Evolutionary conservation across 2,797 vertebrate genomes (phyloP).

Genomic region (Rhynchonycteris naso): DNA sequence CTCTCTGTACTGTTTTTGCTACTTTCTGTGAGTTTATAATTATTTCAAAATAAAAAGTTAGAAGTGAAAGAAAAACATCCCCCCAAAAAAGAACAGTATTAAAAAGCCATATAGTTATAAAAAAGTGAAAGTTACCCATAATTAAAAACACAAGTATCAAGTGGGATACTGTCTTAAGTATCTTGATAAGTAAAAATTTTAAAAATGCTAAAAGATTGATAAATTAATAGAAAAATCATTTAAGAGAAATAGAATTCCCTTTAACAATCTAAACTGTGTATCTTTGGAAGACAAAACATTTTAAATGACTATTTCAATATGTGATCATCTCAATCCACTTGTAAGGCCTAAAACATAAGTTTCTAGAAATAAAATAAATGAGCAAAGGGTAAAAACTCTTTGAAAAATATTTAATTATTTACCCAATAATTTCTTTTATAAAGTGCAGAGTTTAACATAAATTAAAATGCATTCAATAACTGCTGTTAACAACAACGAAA

Average conservation of each 20-base stretch:
- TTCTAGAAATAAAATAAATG: slow-evolving; percentile 22
- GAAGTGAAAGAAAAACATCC: slow-evolving; percentile 29
- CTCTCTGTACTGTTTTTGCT: slow-evolving; percentile 1
- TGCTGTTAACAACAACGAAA: slow-evolving; percentile 19
- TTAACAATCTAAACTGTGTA: neutral
- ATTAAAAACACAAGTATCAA: slow-evolving; percentile 8
- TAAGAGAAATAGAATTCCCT: slow-evolving; percentile 12
- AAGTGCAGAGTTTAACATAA: slow-evolving; percentile 34
- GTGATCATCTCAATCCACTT: neutral
- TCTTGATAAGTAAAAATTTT: neutral
- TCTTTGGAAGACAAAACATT: slow-evolving; percentile 34
- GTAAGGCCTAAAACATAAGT: slow-evolving; percentile 1
- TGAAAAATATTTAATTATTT: slow-evolving; percentile 46
- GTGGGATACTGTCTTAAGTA: slow-evolving; percentile 4
- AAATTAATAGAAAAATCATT: slow-evolving; percentile 13
- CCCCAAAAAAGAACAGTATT: too few relatives aligned
- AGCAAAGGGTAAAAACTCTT: slow-evolving; percentile 46
- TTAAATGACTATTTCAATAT: slow-evolving; percentile 46
- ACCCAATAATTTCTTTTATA: slow-evolving; percentile 26
- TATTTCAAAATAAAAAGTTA: slow-evolving; percentile 48
- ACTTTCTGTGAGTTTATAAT: slow-evolving; percentile 27
- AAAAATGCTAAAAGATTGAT: neutral
- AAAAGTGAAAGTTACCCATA: slow-evolving; percentile 17
- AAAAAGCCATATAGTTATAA: neutral
- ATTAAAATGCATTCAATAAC: slow-evolving; percentile 42